phyloP scores from a whole-genome alignment of 2,113 vertebrate genomes.

The Baryphthengus martii region DNA sequence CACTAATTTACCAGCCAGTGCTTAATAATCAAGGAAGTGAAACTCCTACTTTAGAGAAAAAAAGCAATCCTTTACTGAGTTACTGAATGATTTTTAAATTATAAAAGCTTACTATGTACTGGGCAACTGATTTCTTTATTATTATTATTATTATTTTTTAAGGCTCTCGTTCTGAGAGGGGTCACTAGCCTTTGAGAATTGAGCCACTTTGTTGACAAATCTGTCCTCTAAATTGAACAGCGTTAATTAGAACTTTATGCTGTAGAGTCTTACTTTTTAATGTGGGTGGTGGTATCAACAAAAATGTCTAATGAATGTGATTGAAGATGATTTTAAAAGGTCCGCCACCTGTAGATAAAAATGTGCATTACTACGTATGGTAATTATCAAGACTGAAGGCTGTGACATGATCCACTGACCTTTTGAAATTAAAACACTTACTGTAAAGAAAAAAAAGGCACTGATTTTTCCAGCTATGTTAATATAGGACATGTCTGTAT shows the following conservation, averaged over 20 bases:
- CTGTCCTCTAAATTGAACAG: slow-evolving; percentile 55
- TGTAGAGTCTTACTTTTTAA: slow-evolving; percentile 45
- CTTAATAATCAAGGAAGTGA: slow-evolving; percentile 54
- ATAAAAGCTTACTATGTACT: slow-evolving; percentile 51
- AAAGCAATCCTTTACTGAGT: slow-evolving; percentile 32
- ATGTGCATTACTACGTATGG: slow-evolving; percentile 57
- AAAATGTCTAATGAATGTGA: slow-evolving; percentile 60
- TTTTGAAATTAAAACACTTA: slow-evolving; percentile 66
- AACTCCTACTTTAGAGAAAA: slow-evolving; percentile 51
- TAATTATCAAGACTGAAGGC: slow-evolving; percentile 62
- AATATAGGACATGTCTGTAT: not conserved
- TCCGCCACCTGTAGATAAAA: slow-evolving; percentile 73
- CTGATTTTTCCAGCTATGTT: not conserved
- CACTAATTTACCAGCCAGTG: slow-evolving; percentile 23
- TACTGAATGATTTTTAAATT: slow-evolving; percentile 58
- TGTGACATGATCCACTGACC: slow-evolving; percentile 39
- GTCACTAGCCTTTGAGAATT: slow-evolving; percentile 62
- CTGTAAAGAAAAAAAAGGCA: not conserved
- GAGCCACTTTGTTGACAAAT: slow-evolving; percentile 67
- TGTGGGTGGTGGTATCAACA: slow-evolving; percentile 43
- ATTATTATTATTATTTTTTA: not conserved
- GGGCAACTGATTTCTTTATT: not conserved
- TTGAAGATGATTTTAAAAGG: slow-evolving; percentile 69
- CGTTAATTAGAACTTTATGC: slow-evolving; percentile 64
- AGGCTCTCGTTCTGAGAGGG: slow-evolving; percentile 62